phyloP scores from a whole-genome alignment of 2,113 vertebrate species.

The Galbula dea region DNA sequence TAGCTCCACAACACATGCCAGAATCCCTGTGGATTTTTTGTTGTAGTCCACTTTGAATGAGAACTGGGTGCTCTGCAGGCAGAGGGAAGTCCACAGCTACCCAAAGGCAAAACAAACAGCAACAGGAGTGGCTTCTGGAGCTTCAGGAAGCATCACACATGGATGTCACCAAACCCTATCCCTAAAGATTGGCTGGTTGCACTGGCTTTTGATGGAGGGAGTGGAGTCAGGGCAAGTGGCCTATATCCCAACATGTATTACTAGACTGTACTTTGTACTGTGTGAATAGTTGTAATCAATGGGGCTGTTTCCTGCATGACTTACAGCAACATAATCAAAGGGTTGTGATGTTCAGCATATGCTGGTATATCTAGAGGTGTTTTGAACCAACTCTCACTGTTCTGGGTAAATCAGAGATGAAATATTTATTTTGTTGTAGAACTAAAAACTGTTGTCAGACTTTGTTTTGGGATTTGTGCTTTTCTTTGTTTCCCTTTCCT shows the following conservation, averaged over 20 bases:
- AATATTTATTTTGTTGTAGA: constrained; percentile 38
- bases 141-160: not conserved
- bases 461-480: not conserved
- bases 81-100: not conserved
- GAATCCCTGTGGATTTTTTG: not conserved
- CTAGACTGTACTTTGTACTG: not conserved
- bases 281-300: not conserved
- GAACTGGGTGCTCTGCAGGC: not conserved
- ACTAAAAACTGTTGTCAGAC: not conserved
- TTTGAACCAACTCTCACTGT: not conserved
- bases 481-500: no score
- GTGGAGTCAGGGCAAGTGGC: not conserved
- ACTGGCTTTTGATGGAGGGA: not conserved
- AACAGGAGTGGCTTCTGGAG: not conserved
- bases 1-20: not conserved
- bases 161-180: not conserved
- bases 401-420: not conserved
- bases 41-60: not conserved
- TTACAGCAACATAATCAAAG: not conserved
- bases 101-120: not conserved
- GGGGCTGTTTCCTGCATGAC: not conserved
- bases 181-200: not conserved
- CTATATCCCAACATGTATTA: not conserved
- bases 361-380: not conserved
- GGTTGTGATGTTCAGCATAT: not conserved